These are phyloP conservation scores for Hemistola chrysoprasaria DNA, from an alignment of 2,888 invertebrate genomes.

Conservation along the genomic window DNA sequence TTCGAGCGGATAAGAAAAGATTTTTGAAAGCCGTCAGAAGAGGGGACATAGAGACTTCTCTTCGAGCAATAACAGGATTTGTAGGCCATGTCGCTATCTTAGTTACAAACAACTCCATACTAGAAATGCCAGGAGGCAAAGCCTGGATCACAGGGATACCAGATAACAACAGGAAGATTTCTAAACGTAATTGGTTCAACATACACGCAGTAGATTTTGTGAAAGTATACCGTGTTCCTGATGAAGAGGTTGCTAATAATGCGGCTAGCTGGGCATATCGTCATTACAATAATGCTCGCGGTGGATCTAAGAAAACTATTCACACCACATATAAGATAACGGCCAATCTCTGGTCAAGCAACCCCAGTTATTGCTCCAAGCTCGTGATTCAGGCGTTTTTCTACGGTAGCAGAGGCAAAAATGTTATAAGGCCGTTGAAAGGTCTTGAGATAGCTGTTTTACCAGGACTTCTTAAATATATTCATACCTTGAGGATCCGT, in stretches of 20 bases:
- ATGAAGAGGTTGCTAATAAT: slow-evolving; percentile 35
- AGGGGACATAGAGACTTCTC: slow-evolving; percentile 52
- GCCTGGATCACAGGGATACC: slow-evolving; percentile 43
- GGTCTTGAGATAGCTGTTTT: too few relatives aligned
- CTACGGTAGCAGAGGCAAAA: slow-evolving; percentile 46
- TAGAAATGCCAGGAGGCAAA: slow-evolving; percentile 53
- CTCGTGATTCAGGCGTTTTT: slow-evolving; percentile 55
- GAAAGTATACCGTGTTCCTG: slow-evolving; percentile 50
- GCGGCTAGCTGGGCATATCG: slow-evolving; percentile 55
- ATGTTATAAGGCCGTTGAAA: too few relatives aligned
- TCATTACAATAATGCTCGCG: slow-evolving; percentile 46
- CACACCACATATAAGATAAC: slow-evolving; percentile 49
- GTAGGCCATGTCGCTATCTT: slow-evolving; percentile 56
- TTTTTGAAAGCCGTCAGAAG: slow-evolving; percentile 52
- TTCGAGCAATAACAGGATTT: slow-evolving; percentile 42
- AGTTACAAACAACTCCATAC: slow-evolving; percentile 51
- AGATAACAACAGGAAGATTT: slow-evolving; percentile 50
- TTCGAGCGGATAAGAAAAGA: slow-evolving; percentile 47
- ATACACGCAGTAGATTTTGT: slow-evolving; percentile 50
- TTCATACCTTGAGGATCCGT: too few relatives aligned
- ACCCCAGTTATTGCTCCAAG: slow-evolving; percentile 59
- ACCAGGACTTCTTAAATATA: too few relatives aligned
- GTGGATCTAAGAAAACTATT: slow-evolving; percentile 44
- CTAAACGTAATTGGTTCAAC: slow-evolving; percentile 52
- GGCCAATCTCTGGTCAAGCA: slow-evolving; percentile 38